Conservation (phyloP, 2,888 invertebrate species). For the Caenorhabditis imperialis region DNA sequence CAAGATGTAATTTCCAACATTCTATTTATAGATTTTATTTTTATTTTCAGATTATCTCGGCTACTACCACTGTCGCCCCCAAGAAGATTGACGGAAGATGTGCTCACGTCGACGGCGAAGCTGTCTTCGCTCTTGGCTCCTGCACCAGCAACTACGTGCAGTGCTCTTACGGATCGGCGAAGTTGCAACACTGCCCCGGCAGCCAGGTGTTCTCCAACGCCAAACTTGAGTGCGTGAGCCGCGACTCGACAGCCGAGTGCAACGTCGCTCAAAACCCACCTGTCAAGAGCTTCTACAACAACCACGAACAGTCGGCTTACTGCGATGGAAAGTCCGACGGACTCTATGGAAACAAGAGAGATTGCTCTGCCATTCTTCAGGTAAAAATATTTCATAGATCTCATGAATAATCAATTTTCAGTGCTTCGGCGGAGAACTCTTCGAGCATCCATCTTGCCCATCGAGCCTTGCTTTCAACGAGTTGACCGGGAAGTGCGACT, state of each 20-base stretch:
- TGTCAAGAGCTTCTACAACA: slow-evolving; percentile 31
- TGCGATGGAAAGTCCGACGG: slow-evolving; percentile 66
- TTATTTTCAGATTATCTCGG: slow-evolving; percentile 29
- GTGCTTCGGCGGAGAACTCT: slow-evolving; percentile 69
- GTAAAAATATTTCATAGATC: slow-evolving; percentile 1
- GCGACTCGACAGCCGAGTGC: slow-evolving; percentile 32
- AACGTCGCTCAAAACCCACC: slow-evolving; percentile 3
- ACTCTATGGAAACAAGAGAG: slow-evolving; percentile 68
- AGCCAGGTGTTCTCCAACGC: slow-evolving; percentile 31
- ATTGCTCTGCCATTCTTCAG: slow-evolving; percentile 65
- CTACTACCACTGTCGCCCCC: slow-evolving; percentile 9
- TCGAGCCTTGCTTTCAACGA: slow-evolving; percentile 72
- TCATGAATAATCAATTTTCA: slow-evolving; percentile 44
- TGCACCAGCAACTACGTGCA: slow-evolving; percentile 41
- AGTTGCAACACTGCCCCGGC: slow-evolving; percentile 23
- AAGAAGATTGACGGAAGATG: slow-evolving; percentile 34
- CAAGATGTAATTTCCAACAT: slow-evolving; percentile 17
- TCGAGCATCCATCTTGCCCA: slow-evolving; percentile 69
- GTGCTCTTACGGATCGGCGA: slow-evolving; percentile 26
- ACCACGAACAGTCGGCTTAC: slow-evolving; percentile 31
- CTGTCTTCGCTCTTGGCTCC: slow-evolving; percentile 15
- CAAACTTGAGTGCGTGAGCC: slow-evolving; percentile 29
- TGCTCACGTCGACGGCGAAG: slow-evolving; percentile 20
- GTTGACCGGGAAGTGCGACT: slow-evolving; percentile 67
- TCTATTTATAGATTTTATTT: background rate